Base-by-base conservation (phyloP, 1,140 invertebrate species). In the Bicyclus anynana region DNA sequence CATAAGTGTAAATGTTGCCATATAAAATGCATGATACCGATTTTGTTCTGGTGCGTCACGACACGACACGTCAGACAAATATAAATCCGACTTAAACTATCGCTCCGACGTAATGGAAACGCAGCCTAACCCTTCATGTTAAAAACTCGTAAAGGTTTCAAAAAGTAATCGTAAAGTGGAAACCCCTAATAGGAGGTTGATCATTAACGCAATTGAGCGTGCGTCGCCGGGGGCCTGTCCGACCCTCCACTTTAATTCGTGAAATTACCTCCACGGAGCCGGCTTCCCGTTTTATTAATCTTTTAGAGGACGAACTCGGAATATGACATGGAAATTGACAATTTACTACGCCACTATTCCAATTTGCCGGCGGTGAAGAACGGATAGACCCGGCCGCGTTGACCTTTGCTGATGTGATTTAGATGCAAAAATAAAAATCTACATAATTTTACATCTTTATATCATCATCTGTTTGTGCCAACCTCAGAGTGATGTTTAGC, bases 281-380 rank as follows among this genome's bases (percentile, higher is more conserved):
- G 57, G 62, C 62, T 59, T 65, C 59, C 60, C 50, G 62, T 62
- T 72, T 72, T 72, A 72, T 69, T 68, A 71, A 69, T 67, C 55
- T 64, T 68, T 72, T 58, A 54, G 49, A 68, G 65, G 65, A 52
- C 58, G 63, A 54, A 52, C 33, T 54, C 40, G 46, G 61, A 61
- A 61, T 61, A 61, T 55, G 59, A 61, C 52, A 53, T 55, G 62
- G 52, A 64, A 64, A 64, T 64, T 55, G 56, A 18, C 62, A 61
- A 61, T 61, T 61, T 61, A 61, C 35, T 51, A 51, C 27, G 21
- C 51, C 56, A 55, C 56, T 51, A 59, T 64, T 55, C 53, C 52
- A 55, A 55, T 64, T 38, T 55, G 38, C 48, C 49, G 54, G 57
- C 59, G 48, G 49, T 37, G 26, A 56, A 44, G 40, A 47, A 18